phyloP scores from a whole-genome alignment of 2,888 invertebrate species.

The Scaptodrosophila latifasciaeformis region DNA sequence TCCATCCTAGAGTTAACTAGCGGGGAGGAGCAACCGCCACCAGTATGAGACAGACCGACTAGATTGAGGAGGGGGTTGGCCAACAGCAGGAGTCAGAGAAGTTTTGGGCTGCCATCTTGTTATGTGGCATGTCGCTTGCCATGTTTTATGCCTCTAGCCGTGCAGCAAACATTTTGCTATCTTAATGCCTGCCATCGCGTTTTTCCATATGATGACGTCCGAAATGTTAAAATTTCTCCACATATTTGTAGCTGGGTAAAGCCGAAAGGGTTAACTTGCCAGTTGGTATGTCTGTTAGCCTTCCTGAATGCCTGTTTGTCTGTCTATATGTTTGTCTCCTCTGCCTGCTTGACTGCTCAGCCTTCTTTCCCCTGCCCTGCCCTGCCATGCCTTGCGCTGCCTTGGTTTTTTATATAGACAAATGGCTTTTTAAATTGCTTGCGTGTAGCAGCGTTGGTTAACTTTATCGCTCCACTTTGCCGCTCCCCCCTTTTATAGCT shows the following conservation, averaged over 20 bases:
- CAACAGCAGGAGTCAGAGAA: constrained; percentile 12
- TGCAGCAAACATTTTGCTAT: constrained; percentile 30
- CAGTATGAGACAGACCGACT: no score
- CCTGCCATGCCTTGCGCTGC: constrained; percentile 7
- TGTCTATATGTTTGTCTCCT: no score
- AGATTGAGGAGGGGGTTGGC: no score
- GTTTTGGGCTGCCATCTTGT: constrained; percentile 31
- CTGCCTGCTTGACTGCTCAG: background rate
- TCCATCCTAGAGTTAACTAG: no score
- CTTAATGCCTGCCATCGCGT: constrained; percentile 16
- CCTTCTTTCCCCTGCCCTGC: background rate
- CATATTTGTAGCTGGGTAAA: no score
- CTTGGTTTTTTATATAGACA: constrained; percentile 43
- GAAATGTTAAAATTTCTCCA: no score
- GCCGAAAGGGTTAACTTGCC: no score
- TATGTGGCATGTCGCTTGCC: constrained; percentile 38
- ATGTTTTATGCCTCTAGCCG: constrained; percentile 26
- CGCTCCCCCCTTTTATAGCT: no score
- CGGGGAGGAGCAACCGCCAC: no score
- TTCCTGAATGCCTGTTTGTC: no score
- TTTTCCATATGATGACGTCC: constrained; percentile 18
- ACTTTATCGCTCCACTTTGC: background rate
- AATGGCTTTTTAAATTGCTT: constrained; percentile 62
- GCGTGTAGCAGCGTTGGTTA: constrained; percentile 45
- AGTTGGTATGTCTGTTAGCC: no score